Evolutionary conservation across 2,113 vertebrate genomes (phyloP).

Genomic region (Microcebus murinus): DNA sequence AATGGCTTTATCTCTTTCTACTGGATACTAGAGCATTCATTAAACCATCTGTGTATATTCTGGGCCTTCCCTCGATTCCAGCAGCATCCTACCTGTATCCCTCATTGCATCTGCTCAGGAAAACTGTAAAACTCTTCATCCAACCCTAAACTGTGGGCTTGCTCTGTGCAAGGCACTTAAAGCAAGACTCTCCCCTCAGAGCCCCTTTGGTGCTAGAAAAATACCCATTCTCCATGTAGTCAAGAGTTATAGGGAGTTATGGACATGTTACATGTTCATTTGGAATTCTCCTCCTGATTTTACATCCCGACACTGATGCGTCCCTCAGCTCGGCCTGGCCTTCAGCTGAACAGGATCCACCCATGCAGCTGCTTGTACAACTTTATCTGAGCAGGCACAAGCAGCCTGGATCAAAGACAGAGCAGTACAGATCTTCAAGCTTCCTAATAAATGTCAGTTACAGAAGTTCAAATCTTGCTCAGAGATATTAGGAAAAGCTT

Average conservation of each 20-base stretch:
- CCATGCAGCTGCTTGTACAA: not conserved
- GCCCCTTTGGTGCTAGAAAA: not conserved
- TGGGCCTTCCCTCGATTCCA: not conserved
- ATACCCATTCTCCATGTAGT: not conserved
- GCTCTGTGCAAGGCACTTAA: not conserved
- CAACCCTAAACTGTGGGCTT: not conserved
- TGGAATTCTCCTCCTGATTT: not conserved
- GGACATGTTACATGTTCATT: not conserved
- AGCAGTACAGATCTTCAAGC: not conserved
- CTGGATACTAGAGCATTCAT: not conserved
- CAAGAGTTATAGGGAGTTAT: not conserved
- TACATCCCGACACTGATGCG: not conserved
- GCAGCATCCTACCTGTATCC: not conserved
- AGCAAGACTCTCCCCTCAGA: not conserved
- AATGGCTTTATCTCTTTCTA: not conserved
- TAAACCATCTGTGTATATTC: not conserved
- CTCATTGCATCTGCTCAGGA: not conserved
- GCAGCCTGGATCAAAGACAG: not conserved
- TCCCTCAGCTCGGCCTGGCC: not conserved
- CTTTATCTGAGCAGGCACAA: slow-evolving; percentile 8
- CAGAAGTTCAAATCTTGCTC: not conserved
- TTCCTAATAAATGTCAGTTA: not conserved
- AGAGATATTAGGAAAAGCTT: not conserved
- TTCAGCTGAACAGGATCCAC: not conserved
- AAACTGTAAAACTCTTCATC: not conserved